These are phyloP conservation scores for Irena cyanogastra DNA, from an alignment of 2,113 vertebrate species.

Conservation along the genomic window DNA sequence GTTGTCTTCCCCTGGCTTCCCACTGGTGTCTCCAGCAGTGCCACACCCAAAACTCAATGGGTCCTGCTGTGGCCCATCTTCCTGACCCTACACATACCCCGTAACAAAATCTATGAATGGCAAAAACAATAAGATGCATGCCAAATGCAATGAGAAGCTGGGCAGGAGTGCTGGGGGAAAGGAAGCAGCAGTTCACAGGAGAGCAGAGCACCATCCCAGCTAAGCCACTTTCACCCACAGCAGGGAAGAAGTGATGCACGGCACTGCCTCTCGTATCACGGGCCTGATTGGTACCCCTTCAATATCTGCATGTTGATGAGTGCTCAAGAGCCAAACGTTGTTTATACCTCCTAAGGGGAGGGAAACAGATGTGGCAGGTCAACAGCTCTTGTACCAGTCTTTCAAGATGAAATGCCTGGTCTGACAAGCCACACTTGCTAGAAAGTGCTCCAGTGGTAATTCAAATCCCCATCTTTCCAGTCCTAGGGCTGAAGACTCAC, in stretches of 20 bases:
- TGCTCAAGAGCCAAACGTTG: fast-evolving
- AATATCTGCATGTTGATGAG: not conserved
- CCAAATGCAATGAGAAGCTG: not conserved
- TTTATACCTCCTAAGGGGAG: not conserved
- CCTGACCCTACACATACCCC: not conserved
- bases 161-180: not conserved
- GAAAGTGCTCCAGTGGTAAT: not conserved
- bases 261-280: not conserved
- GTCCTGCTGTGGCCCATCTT: not conserved
- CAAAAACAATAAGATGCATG: not conserved
- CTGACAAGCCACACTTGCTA: not conserved
- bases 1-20: not conserved
- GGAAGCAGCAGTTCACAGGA: not conserved
- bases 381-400: not conserved
- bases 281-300: not conserved
- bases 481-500: not conserved
- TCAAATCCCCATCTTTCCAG: not conserved
- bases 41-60: not conserved
- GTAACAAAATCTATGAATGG: not conserved
- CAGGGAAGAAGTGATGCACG: not conserved
- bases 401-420: not conserved
- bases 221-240: not conserved
- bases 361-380: not conserved
- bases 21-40: not conserved
- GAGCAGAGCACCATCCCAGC: not conserved